Base-by-base conservation (phyloP, 2,113 vertebrate genomes). In the Numenius arquata region DNA sequence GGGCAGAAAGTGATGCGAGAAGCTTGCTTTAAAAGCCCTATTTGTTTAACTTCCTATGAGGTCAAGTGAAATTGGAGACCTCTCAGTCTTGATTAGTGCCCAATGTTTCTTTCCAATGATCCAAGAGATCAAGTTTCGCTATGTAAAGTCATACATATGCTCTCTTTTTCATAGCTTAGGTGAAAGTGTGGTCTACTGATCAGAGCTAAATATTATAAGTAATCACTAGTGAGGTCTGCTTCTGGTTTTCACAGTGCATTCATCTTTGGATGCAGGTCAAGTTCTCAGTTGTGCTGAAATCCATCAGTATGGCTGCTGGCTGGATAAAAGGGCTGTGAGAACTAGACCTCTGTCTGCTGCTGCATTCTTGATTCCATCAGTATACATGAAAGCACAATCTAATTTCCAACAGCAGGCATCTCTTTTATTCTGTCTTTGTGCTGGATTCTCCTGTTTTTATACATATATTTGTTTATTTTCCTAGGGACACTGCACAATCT, bases 401-500 rank as follows among this genome's bases (percentile, higher is more conserved):
- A 4, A 68, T 89, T 87, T 89, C 45, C 58, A 85, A 3, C 19
- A 85, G 34, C 47, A 75, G 12, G 5, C 40, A 59, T 58, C 6
- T 47, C 20, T n/a, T 77, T 59, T 93, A 26, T 66, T 66, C 9
- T 68, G 27, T 22, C 32, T 61, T 71, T 78, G 23, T 61, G 25
- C 41, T 52, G 55, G 38, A 84, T 86, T 71, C 30, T 91, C 34
- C 20, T 56, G 40, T 45, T 95, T 90, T 91, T 66, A 38, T 62
- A 12, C 15, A 15, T 73, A 2, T 26, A 62, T 85, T 68, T 73
- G 34, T 92, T 83, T 86, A 3, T 91, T 89, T 96, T 74, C 61
- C 79, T 58, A 99, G 99, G 99, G 99, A 99, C 92, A 99, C 98
- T 13, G 99, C 99, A 38, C 99, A 99, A 40, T 95, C 97, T 19